Conservation (phyloP, 2,113 vertebrate genomes). For the Cyrtonyx montezumae region DNA sequence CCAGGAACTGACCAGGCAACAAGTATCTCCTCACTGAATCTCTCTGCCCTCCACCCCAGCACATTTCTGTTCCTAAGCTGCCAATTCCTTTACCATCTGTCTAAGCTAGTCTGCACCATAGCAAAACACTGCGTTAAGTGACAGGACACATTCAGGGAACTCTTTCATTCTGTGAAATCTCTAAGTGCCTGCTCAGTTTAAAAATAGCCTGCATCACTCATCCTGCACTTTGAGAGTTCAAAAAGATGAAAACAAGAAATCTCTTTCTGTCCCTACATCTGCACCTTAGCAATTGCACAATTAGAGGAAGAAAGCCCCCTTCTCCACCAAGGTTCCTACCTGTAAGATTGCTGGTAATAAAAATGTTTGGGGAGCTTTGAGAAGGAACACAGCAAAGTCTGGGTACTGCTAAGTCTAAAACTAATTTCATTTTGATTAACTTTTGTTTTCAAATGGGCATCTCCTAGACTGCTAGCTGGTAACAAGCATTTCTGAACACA, state of each 20-base stretch:
- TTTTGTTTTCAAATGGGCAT: not conserved
- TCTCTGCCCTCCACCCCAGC: conserved; percentile 8
- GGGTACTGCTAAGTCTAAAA: not conserved
- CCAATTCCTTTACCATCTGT: conserved; percentile 48
- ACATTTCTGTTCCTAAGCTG: conserved; percentile 36
- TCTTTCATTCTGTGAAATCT: conserved; percentile 35
- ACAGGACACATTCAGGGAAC: conserved; percentile 49
- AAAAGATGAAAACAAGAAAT: not conserved
- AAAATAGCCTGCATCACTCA: conserved; percentile 43
- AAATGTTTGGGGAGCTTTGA: rapidly evolving
- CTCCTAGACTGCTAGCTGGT: not conserved
- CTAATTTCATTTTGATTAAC: not conserved
- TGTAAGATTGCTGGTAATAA: not conserved
- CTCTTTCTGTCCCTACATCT: not conserved
- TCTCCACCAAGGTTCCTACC: not conserved
- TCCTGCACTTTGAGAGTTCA: conserved; percentile 5
- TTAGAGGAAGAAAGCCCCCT: not conserved
- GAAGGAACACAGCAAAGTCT: not conserved
- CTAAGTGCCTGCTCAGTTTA: not conserved
- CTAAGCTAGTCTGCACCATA: conserved; percentile 7
- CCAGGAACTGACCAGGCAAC: not conserved
- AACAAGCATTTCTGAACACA: not conserved
- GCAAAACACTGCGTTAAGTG: conserved; percentile 24
- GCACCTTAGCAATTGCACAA: not conserved
- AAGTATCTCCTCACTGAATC: not conserved